Base-by-base conservation (phyloP, 1,140 invertebrate species). In the Nephila pilipes region DNA sequence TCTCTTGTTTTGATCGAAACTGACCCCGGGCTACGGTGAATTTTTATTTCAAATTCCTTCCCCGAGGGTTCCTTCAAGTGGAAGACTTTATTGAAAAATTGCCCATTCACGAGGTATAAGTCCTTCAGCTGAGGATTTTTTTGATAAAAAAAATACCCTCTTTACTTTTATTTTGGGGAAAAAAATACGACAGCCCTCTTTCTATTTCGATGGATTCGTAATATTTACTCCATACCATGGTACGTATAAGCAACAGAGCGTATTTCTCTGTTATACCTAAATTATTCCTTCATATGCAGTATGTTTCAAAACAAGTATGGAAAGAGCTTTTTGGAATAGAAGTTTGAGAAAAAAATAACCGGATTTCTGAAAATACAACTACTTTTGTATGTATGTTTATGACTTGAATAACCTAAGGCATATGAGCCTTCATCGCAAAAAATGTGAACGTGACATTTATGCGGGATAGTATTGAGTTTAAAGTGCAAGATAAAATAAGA, bases 21-120 rank as follows among this genome's bases (percentile, higher is more conserved):
- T 75, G 69, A 36, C 69, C 69, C 20, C 18, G 16, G 29, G 69
- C 25, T 32, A 75, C 29, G 25, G 12, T 32, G 12, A 75, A 75
- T 18, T 75, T 75, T 75, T 75, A 75, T 36, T 75, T 29, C 18
- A 75, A 75, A 75, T 32, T 75, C 14, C 29, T 0, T 36, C 69
- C 69, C 69, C 29, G 18, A 2, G 25, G 25, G 16, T 0, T 25
- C 29, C 18, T 75, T 36, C 2, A 32, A 14, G 32, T 16, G 32
- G 29, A 32, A 75, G 29, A 75, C 32, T 75, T 75, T 75, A 75
- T 75, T 75, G 69, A 75, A 36, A 36, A 36, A 75, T 75, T 75
- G 69, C 69, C 69, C 32, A 75, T 75, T 32, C 29, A 18, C 69
- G 69, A 75, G 69, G n/a, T 36, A 25, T 3, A 36, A 75, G 29